Conservation (phyloP, 2,797 vertebrate species). For the Rhynchonycteris naso region DNA sequence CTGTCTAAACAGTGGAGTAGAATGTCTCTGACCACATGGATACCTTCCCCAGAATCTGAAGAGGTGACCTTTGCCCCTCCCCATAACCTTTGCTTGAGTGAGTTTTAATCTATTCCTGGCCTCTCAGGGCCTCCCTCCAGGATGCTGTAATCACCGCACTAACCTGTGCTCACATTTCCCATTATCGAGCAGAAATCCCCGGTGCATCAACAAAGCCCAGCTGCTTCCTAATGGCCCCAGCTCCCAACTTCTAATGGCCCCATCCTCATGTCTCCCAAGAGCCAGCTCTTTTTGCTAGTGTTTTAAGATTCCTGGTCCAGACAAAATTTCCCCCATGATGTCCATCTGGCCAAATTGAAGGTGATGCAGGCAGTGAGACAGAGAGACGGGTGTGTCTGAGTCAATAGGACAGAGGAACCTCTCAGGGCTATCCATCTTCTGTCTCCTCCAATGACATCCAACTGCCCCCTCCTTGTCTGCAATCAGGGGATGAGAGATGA, state of each 20-base stretch:
- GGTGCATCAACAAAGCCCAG: conserved; percentile 49
- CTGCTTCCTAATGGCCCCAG: conserved; percentile 77
- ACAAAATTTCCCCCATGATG: conserved; percentile 73
- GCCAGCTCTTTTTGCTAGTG: conserved; percentile 72
- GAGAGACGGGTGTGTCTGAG: conserved; percentile 76
- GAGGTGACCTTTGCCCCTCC: conserved; percentile 20
- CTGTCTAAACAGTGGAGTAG: neutral
- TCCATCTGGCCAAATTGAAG: conserved; percentile 81
- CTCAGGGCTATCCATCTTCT: conserved; percentile 75
- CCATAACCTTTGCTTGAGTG: conserved; percentile 56
- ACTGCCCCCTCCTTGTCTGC: conserved; percentile 57
- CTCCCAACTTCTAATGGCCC: conserved; percentile 80
- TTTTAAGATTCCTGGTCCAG: conserved; percentile 77
- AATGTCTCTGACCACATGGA: neutral
- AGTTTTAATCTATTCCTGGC: conserved; percentile 65
- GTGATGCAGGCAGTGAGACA: conserved; percentile 74
- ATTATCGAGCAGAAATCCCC: conserved; percentile 78
- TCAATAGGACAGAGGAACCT: conserved; percentile 78
- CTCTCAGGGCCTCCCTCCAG: conserved; percentile 62
- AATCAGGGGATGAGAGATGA: conserved; percentile 64
- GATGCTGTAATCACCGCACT: conserved; percentile 80
- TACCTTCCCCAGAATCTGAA: neutral
- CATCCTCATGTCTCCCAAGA: conserved; percentile 72
- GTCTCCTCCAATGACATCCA: conserved; percentile 72
- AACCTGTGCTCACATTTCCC: conserved; percentile 80